Evolutionary conservation across 2,888 invertebrate genomes (phyloP).

Genomic region (Athalia cordata): DNA sequence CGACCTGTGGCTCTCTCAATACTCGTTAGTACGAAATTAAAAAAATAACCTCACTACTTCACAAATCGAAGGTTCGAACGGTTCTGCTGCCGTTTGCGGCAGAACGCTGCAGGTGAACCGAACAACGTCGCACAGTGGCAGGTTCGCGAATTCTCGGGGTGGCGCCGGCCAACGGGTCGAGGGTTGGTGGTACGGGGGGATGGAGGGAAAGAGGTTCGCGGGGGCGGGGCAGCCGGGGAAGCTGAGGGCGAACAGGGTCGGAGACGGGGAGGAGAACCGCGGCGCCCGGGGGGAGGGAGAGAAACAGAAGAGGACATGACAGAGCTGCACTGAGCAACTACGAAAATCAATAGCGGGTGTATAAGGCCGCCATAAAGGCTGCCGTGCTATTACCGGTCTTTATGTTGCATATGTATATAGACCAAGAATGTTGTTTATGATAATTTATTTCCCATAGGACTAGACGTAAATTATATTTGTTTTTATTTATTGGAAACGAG

Average conservation of each 20-base stretch:
- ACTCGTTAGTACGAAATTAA: conserved; percentile 24
- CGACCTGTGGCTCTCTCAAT: conserved; percentile 24
- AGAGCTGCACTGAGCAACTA: conserved; percentile 55
- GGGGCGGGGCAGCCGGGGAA: conserved; percentile 11
- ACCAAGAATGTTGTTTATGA: background rate
- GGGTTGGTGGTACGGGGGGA: background rate
- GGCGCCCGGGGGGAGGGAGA: conserved; percentile 40
- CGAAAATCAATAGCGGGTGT: conserved; percentile 61
- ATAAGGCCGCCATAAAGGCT: conserved; percentile 52
- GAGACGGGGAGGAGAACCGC: conserved; percentile 18
- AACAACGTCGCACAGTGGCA: conserved; percentile 45
- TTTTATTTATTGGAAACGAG: background rate
- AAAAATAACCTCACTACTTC: conserved; percentile 45
- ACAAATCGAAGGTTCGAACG: conserved; percentile 44
- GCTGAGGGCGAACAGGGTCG: conserved; percentile 45
- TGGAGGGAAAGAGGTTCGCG: conserved; percentile 10
- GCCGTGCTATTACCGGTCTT: conserved; percentile 39
- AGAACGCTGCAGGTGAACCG: conserved; percentile 44
- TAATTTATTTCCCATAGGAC: too few relatives aligned
- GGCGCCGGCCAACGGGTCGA: conserved; percentile 44
- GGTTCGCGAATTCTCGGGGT: conserved; percentile 46
- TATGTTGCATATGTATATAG: background rate
- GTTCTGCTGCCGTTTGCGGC: conserved; percentile 42
- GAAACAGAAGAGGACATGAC: conserved; percentile 45
- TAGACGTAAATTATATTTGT: background rate